Evolutionary conservation across 2,888 invertebrate species (phyloP), one percentile per base, ranked within the genome.

Genomic region (Lasioglossum morio): DNA sequence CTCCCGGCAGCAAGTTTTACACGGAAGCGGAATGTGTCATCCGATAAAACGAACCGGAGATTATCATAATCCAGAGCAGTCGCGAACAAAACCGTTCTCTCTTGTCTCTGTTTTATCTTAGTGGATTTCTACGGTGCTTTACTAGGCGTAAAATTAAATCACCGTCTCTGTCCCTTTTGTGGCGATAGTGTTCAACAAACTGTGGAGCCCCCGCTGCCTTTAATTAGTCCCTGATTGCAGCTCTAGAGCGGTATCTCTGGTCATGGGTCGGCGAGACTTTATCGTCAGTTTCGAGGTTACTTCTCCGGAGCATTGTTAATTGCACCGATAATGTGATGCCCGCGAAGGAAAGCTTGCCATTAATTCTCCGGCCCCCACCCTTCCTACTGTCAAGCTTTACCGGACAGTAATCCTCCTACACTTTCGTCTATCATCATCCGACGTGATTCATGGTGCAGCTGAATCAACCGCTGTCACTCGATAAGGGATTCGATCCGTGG

Each of bases 101-200:
- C n/a, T 46, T 23, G 34, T 43, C 27, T 4, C 23, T 2, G 34
- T 8, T 30, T 53, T 40, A 1, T n/a, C 12, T 19, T 8, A 5
- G 19, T 2, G 27, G 30, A 75, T 16, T 72, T 69, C 57, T 79
- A 27, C 72, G 84, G 40, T 69, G 60, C 75, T 84, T 72, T 43
- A 73, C 72, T 46, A 57, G 43, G 76, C 72, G 66, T 84, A 77
- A 85, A 85, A 85, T 85, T 77, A 85, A 70, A 85, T 30, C 70
- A 70, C 30, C 74, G 77, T 34, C 77, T 57, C 53, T 19, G 72
- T 37, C 27, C 63, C 40, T 43, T 27, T 57, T 5, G 40, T n/a
- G 40, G 14, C 27, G 77, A 74, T 85, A 63, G 73, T 7, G 30
- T 30, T 16, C 63, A 16, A 19, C 30, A 30, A 57, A 30, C 63